Base-by-base conservation (phyloP, 64 coral and sea anemone species). In the Trachythela sp. region DNA sequence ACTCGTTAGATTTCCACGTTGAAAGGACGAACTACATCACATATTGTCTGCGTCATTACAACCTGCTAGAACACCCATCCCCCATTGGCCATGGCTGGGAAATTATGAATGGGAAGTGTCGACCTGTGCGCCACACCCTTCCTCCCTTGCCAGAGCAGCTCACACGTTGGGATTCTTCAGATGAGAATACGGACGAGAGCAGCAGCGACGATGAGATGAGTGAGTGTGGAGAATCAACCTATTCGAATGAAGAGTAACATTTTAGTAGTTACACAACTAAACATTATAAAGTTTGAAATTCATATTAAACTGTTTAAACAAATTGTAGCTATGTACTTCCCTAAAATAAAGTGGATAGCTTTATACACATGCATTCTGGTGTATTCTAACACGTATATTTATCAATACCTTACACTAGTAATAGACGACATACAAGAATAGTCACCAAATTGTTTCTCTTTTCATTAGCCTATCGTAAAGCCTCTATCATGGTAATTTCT, bases 1-100 rank as follows among this genome's bases (percentile, higher is more conserved):
- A 77, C 71, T 77, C 71, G 71, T 35, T 77, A 77, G 71, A 77
- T 77, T 77, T 39, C 71, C 71, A 77, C 31, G 27, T 77, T 77
- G 27, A 33, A 39, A 77, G 71, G 71, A 77, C 71, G 17, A 77
- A 77, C 31, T 77, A 77, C 71, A 77, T 77, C 71, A 77, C 71
- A 77, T 77, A 77, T 77, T 77, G 71, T 77, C 71, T 18, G 71
- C 31, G 71, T 35, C 71, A 77, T 39, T 77, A 77, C 17, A 77
- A 77, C 71, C 36, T 77, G 71, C 71, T 4, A 77, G 71, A 77
- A 77, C 71, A 77, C 36, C 71, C 71, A 77, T 77, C 71, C 29
- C 27, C 71, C 71, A 31, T 77, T 77, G 71, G 71, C 36, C 26
- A 77, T 77, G 71, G 71, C 36, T 77, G 27, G 31, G 71, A 77